Evolutionary conservation across 1,140 invertebrate genomes (phyloP), one percentile per base, ranked within the genome.

Genomic region (Episyrphus balteatus): DNA sequence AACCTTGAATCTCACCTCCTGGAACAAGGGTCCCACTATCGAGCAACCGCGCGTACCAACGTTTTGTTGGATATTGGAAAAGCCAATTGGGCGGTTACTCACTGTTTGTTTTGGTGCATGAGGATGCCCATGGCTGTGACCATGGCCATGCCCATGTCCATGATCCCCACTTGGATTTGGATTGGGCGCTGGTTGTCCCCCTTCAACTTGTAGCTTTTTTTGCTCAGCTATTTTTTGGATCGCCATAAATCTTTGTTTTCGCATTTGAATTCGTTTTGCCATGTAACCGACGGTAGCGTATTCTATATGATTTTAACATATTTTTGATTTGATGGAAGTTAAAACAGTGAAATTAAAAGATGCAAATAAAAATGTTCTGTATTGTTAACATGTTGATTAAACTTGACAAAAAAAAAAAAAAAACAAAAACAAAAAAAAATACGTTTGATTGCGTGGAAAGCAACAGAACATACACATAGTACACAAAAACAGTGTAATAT

Each of bases 271-370:
- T 69, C 90, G 76, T 75, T 93, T 94, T 50, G 89, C 89, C 84
- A 93, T 90, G 72, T 94, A 93, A 54, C 91, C 91, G 50, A 94
- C 91, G 44, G 88, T 90, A 47, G 90, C 91, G 68, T 93, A 93
- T 75, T 93, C 91, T 92, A 77, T 53, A 54, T 52, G 56, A 55
- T 57, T 57, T 55, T 51, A 49, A 58, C 51, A 45, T 43, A 37
- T 45, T 46, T 46, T 32, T 18, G 33, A 39, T n/a, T 39, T 48
- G 32, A 53, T 50, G 51, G 33, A 51, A 38, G 30, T 49, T 43
- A 32, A 15, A 43, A 30, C 17, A 42, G 18, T 18, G 40, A 42
- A 42, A 18, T 14, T 21, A 18, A 18, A 42, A 17, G 18, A 42
- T 21, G 40, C 12, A 17, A 40, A 15, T 40, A 17, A 40, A 19